phyloP scores from a whole-genome alignment of 2,888 invertebrate species.

The Leistus spinibarbis region DNA sequence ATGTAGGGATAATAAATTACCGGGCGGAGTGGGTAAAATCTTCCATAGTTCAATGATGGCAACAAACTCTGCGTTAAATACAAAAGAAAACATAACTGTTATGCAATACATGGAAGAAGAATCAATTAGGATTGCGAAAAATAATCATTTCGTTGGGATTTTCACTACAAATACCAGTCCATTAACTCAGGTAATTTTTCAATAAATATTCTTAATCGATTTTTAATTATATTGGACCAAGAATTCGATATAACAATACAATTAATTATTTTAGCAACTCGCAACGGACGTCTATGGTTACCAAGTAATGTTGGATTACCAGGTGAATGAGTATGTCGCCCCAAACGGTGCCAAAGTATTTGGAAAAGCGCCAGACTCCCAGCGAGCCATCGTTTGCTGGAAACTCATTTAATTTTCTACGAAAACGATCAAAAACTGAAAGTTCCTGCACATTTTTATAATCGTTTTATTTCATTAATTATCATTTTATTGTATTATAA shows the following conservation, averaged over 20 bases:
- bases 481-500: neutral
- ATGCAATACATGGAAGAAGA: slow-evolving; percentile 81
- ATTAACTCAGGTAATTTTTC: slow-evolving; percentile 74
- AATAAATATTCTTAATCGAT: neutral
- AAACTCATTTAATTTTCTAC: slow-evolving; percentile 59
- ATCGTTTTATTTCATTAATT: neutral
- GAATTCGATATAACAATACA: neutral
- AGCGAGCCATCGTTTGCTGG: slow-evolving; percentile 81
- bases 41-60: slow-evolving; percentile 91
- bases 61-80: slow-evolving; percentile 67
- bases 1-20: slow-evolving; percentile 63
- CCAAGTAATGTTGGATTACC: slow-evolving; percentile 75
- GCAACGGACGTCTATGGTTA: slow-evolving; percentile 80
- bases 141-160: slow-evolving; percentile 72
- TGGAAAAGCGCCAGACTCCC: slow-evolving; percentile 74
- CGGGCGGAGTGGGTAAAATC: slow-evolving; percentile 70
- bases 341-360: slow-evolving; percentile 76
- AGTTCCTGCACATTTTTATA: slow-evolving; percentile 1
- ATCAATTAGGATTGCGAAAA: slow-evolving; percentile 69
- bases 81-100: slow-evolving; percentile 78
- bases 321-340: slow-evolving; percentile 79
- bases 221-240: neutral
- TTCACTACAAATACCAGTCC: slow-evolving; percentile 89
- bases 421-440: neutral
- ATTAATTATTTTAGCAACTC: slow-evolving; percentile 70